Conservation (phyloP, 2,113 vertebrate species). For the Puma concolor region DNA sequence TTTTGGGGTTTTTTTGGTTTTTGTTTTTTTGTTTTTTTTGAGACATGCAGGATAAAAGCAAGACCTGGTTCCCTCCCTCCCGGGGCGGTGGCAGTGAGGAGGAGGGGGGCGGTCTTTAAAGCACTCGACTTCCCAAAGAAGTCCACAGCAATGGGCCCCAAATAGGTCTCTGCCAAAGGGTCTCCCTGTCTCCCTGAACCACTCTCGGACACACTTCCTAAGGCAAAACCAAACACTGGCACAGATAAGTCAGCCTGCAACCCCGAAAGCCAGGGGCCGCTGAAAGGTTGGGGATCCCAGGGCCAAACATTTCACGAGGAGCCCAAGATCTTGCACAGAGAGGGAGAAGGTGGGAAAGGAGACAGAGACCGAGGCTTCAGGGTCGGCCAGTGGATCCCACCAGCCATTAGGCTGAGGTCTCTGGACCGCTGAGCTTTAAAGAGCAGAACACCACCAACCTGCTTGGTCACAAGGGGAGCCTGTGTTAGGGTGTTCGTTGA, state of each 20-base stretch:
- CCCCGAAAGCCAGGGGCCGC: fast-evolving
- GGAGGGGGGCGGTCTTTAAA: neutral
- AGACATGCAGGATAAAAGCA: neutral
- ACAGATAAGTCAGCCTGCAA: neutral
- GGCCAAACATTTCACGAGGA: neutral
- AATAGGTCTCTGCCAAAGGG: neutral
- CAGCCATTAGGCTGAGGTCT: neutral
- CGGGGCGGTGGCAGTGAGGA: fast-evolving
- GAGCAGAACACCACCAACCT: neutral
- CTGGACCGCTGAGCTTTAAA: neutral
- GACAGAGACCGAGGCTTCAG: neutral
- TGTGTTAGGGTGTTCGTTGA: neutral
- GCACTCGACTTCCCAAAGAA: neutral
- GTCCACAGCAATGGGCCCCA: neutral
- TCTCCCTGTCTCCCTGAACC: neutral
- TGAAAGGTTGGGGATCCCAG: neutral
- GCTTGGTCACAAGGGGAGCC: neutral
- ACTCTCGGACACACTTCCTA: neutral
- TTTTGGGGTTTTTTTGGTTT: too few relatives aligned
- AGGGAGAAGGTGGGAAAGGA: neutral
- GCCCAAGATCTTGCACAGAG: neutral
- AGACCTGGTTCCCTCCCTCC: neutral
- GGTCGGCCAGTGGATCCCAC: neutral
- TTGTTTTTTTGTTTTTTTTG: too few relatives aligned
- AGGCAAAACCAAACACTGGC: neutral